phyloP scores from a whole-genome alignment of 2,888 invertebrate species.

The Criorhina ranunculi region DNA sequence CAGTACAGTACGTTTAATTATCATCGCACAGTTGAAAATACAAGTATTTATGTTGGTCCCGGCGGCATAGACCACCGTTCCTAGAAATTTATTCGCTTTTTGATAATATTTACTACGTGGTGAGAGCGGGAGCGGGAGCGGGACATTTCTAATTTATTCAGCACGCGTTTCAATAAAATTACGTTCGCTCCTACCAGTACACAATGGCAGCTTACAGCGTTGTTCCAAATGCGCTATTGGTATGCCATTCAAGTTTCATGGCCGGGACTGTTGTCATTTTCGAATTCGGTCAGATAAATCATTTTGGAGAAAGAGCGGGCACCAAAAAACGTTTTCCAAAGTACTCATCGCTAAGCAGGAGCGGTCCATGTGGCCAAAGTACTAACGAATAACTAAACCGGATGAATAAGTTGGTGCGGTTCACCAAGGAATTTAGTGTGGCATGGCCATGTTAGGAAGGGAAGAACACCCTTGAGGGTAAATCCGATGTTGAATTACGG shows the following conservation, averaged over 20 bases:
- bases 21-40: constrained; percentile 47
- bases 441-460: neutral
- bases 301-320: constrained; percentile 2
- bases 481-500: constrained; percentile 31
- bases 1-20: constrained; percentile 55
- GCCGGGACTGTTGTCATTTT: constrained; percentile 25
- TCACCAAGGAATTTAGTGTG: constrained; percentile 31
- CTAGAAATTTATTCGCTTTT: constrained; percentile 53
- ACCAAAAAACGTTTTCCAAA: constrained; percentile 11
- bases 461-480: constrained; percentile 12
- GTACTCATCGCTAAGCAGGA: constrained; percentile 11
- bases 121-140: too few species aligned
- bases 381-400: constrained; percentile 43
- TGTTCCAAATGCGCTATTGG: constrained; percentile 10
- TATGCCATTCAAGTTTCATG: constrained; percentile 27
- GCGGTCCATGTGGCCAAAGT: neutral
- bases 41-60: constrained; percentile 14
- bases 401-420: constrained; percentile 43
- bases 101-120: constrained; percentile 47
- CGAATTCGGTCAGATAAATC: constrained; percentile 41
- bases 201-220: constrained; percentile 43
- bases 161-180: constrained; percentile 67
- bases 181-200: constrained; percentile 44
- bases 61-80: constrained; percentile 20
- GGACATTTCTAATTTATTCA: constrained; percentile 67